Base-by-base conservation (phyloP, 2,113 vertebrate species). In the Haemorhous mexicanus region DNA sequence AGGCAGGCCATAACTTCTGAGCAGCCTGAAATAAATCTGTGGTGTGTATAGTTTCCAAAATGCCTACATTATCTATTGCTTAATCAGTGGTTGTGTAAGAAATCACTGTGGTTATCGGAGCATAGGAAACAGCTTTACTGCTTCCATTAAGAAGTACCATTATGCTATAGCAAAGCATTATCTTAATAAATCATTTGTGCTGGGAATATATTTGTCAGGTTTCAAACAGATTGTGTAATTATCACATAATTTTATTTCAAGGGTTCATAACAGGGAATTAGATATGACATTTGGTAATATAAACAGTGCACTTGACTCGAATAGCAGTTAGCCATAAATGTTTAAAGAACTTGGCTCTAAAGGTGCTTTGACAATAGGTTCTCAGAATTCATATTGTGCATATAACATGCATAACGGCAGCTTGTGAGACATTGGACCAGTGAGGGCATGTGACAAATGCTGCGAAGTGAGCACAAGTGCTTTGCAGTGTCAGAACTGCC, bases 171-270 rank as follows among this genome's bases (percentile, higher is more conserved):
- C 92, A 43, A 78, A 13, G 0, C 75, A 94, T 93, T 94, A 94
- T 87, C 85, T 96, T 94, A 82, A 85, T 97, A 97, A 97, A 97
- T 97, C 96, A 94, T 96, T 97, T n/a, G 89, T 85, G 93, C 92
- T 95, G 94, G 93, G 90, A 95, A 94, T 96, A 83, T 97, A 98
- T 98, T 98, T 98, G 96, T 97, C 97, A 97, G 80, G 91, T 97
- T 98, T 97, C 94, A 93, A 96, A 90, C 87, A 97, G 96, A 95
- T 97, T 97, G 95, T 97, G 68, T 97, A 96, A 97, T 98, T 97
- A 97, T 96, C 94, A 88, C 77, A 89, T 95, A 77, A 26, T 94
- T 97, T 97, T 95, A 95, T 97, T 98, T 97, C 95, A 62, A 93
- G 41, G 23, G 55, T 84, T 97, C 69, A 19, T 96, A 97, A 96